phyloP scores from a whole-genome alignment of 2,888 invertebrate species.

The Athetis lepigone region DNA sequence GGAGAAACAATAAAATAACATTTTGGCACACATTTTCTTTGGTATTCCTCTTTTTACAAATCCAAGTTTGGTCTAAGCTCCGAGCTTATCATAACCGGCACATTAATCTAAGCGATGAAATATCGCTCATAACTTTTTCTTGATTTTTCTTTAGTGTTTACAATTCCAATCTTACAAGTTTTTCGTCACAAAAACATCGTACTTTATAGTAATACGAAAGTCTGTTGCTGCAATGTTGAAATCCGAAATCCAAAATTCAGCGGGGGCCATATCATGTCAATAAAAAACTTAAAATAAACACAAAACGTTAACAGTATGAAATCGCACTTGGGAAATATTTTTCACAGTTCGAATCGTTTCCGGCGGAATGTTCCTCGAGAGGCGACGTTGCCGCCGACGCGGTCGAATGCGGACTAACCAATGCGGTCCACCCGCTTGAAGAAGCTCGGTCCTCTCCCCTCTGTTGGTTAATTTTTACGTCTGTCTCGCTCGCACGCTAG shows the following conservation, averaged over 20 bases:
- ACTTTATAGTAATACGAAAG: constrained; percentile 64
- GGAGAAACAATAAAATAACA: constrained; percentile 89
- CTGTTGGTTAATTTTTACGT: constrained; percentile 88
- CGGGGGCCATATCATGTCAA: constrained; percentile 62
- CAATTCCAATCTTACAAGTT: constrained; percentile 65
- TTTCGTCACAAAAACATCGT: constrained; percentile 76
- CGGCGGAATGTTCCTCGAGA: constrained; percentile 68
- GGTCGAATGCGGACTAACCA: constrained; percentile 90
- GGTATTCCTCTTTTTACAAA: constrained; percentile 80
- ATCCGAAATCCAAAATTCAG: constrained; percentile 66
- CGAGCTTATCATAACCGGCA: constrained; percentile 86
- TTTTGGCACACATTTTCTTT: constrained; percentile 91
- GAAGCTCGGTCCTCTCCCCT: constrained; percentile 89
- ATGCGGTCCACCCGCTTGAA: constrained; percentile 90
- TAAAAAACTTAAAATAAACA: constrained; percentile 74
- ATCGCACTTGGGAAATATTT: constrained; percentile 81
- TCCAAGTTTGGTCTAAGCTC: constrained; percentile 77
- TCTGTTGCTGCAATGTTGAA: constrained; percentile 59
- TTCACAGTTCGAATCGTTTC: constrained; percentile 86
- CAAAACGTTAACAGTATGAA: constrained; percentile 75
- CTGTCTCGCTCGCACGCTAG: constrained; percentile 84
- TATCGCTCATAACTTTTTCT: constrained; percentile 80
- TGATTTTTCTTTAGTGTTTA: constrained; percentile 70
- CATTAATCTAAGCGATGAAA: constrained; percentile 74
- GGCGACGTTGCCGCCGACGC: constrained; percentile 83